These are phyloP conservation scores for Eristalis tenax DNA, from an alignment of 2,888 invertebrate species.

Conservation along the genomic window DNA sequence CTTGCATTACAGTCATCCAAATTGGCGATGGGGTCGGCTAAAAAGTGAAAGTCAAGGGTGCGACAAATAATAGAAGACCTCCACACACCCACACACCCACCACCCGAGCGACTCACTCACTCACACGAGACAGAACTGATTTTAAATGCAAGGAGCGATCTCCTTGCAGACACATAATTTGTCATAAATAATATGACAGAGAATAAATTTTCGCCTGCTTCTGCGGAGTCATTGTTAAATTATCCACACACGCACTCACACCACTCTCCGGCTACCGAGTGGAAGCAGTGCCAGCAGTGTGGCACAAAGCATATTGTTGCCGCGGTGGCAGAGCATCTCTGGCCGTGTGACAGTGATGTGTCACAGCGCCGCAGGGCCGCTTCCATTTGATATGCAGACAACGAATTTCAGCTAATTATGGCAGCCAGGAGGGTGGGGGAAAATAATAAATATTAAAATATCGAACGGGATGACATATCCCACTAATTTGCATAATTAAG, in stretches of 20 bases:
- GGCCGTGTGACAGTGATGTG: slow-evolving; percentile 47
- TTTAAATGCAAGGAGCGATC: slow-evolving; percentile 59
- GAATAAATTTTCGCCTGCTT: slow-evolving; percentile 64
- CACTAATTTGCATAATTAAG: slow-evolving; percentile 67
- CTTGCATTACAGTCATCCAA: slow-evolving; percentile 40
- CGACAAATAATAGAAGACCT: not conserved
- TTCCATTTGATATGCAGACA: slow-evolving; percentile 62
- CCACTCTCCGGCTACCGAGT: not conserved
- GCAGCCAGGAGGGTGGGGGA: slow-evolving; percentile 16
- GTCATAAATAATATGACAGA: slow-evolving; percentile 66
- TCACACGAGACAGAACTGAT: slow-evolving; percentile 11
- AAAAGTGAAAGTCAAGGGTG: slow-evolving; percentile 59
- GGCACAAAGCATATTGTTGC: slow-evolving; percentile 28
- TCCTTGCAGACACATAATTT: slow-evolving; percentile 62
- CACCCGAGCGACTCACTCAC: not conserved
- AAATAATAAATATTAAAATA: slow-evolving; percentile 66
- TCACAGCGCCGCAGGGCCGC: not conserved
- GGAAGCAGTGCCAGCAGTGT: too few relatives aligned
- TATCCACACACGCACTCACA: slow-evolving; percentile 25
- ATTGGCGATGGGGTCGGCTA: not conserved
- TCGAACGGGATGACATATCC: slow-evolving; percentile 54
- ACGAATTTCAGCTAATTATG: slow-evolving; percentile 55
- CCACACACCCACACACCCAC: not conserved
- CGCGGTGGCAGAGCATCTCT: slow-evolving; percentile 22
- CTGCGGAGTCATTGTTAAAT: slow-evolving; percentile 61